Conservation (phyloP, 2,888 invertebrate genomes). For the Amphiduros pacificus region DNA sequence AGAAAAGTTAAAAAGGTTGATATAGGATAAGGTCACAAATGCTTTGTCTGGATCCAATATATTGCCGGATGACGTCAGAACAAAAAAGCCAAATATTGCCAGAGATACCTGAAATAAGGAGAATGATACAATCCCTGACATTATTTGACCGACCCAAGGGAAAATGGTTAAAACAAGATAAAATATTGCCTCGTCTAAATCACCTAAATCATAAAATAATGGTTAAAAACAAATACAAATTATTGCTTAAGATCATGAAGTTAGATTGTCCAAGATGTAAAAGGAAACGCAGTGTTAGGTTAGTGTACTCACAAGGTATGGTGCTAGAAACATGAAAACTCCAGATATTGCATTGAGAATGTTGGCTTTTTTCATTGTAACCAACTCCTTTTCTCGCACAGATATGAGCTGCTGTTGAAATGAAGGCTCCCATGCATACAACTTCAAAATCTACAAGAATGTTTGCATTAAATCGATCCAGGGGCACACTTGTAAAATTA, state of each 20-base stretch:
- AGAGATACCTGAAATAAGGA: slow-evolving; percentile 4
- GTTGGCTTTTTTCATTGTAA: background rate
- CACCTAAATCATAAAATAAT: too few species aligned
- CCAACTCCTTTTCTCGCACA: background rate
- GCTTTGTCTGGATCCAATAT: slow-evolving; percentile 16
- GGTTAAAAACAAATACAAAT: too few species aligned
- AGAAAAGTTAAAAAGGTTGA: slow-evolving; percentile 16
- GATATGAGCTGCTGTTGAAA: background rate
- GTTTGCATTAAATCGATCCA: too few species aligned
- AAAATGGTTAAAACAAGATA: too few species aligned
- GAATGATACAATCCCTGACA: too few species aligned
- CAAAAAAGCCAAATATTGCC: slow-evolving; percentile 8
- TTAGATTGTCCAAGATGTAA: too few species aligned
- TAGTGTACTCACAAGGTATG: background rate
- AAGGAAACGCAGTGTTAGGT: too few species aligned
- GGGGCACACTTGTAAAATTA: too few species aligned
- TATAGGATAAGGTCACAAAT: slow-evolving; percentile 15
- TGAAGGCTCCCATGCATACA: background rate
- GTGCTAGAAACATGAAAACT: background rate
- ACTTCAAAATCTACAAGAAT: too few species aligned
- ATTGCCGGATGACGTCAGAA: slow-evolving; percentile 2
- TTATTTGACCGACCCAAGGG: too few species aligned
- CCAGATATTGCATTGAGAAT: background rate
- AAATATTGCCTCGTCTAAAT: too few species aligned
- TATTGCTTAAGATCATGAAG: too few species aligned